These are phyloP conservation scores for Spilosoma lubricipeda DNA, from an alignment of 2,888 invertebrate species.

Conservation along the genomic window DNA sequence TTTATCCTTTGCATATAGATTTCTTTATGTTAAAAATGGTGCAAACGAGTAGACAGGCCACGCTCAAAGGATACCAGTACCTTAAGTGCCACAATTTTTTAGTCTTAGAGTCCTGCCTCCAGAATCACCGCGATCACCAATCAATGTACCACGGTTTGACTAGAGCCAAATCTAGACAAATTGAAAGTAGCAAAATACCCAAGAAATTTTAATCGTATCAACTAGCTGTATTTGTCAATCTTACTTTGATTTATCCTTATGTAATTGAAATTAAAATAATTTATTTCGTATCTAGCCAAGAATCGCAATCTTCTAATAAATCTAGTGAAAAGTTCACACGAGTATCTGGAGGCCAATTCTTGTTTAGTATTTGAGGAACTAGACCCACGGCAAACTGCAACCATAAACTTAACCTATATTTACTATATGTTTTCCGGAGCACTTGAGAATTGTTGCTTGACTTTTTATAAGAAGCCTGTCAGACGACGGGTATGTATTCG, in stretches of 20 bases:
- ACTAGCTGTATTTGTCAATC: not conserved
- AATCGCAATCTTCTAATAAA: conserved; percentile 61
- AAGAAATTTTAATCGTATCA: too few species aligned
- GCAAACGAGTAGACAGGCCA: not conserved
- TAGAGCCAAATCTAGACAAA: too few species aligned
- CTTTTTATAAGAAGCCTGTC: conserved; percentile 52
- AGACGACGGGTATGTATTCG: conserved; percentile 63
- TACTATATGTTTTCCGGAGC: conserved; percentile 73
- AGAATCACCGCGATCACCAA: not conserved
- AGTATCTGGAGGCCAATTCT: conserved; percentile 62
- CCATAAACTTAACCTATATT: conserved; percentile 62
- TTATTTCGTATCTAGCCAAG: conserved; percentile 38
- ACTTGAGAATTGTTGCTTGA: conserved; percentile 70
- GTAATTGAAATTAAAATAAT: not conserved
- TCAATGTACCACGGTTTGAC: too few species aligned
- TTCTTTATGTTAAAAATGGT: too few species aligned
- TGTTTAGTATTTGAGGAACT: conserved; percentile 68
- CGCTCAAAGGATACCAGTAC: not conserved
- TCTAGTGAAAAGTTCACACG: conserved; percentile 63
- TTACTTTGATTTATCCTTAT: not conserved
- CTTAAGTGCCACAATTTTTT: not conserved
- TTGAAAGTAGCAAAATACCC: too few species aligned
- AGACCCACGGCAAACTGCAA: conserved; percentile 54
- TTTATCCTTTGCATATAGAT: not conserved
- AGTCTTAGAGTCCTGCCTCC: not conserved